Conservation (phyloP, 2,797 vertebrate genomes). For the Pseudochirops corinnae region DNA sequence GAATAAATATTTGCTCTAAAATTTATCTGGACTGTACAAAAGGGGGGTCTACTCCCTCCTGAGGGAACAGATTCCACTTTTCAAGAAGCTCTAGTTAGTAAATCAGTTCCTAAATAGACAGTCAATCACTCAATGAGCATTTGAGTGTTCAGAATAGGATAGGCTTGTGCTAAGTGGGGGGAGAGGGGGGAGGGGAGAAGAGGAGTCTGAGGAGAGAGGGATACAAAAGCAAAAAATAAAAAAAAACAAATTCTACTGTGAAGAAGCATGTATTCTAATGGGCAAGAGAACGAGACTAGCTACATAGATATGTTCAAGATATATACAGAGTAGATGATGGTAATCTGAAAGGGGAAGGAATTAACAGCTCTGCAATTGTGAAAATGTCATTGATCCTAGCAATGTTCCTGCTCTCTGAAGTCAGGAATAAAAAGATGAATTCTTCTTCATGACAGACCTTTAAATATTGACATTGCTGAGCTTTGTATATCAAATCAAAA, state of each 20-base stretch:
- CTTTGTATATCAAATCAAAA: not conserved
- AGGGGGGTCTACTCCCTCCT: not conserved
- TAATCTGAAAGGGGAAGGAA: not conserved
- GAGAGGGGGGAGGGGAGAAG: fast-evolving
- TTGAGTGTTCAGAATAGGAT: not conserved
- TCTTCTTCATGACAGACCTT: not conserved
- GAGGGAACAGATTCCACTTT: not conserved
- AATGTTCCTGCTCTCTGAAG: not conserved
- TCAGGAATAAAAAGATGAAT: not conserved
- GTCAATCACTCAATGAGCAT: not conserved
- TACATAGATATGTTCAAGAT: not conserved
- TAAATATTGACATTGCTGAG: not conserved
- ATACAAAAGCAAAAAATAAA: not conserved
- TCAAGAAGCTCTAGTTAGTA: not conserved
- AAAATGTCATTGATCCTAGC: not conserved
- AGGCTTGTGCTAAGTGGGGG: not conserved
- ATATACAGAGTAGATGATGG: not conserved
- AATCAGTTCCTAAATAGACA: not conserved
- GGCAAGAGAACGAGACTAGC: not conserved
- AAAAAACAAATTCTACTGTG: not conserved
- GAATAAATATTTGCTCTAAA: not conserved
- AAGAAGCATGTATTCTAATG: not conserved
- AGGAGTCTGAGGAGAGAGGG: too few relatives aligned
- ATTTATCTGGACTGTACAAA: not conserved
- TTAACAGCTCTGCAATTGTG: not conserved